Evolutionary conservation across 2,113 vertebrate genomes (phyloP), one percentile per base, ranked within the genome.

Genomic region (Rafetus swinhoei): DNA sequence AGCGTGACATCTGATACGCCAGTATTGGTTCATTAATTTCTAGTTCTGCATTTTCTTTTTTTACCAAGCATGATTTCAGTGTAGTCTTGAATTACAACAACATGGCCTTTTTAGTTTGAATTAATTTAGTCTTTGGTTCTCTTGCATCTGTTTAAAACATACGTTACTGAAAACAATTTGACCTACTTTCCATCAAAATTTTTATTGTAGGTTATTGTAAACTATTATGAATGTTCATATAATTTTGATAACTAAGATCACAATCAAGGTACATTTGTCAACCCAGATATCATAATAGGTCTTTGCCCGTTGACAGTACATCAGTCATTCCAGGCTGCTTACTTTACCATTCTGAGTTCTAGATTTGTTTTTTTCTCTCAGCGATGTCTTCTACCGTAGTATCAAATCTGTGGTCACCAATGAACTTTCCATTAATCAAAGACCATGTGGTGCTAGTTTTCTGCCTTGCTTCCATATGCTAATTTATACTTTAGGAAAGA

Each of bases 391-490:
- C 81, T 54, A 11, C 88, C 77, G 82, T 55, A 84, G 25, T 60
- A 84, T 0, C 0, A 5, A 86, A 93, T 87, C 91, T 90, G n/a
- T 77, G 1, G 24, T 57, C n/a, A 29, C 39, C 79, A 94, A 81
- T 92, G 85, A 9, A 1, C 35, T 92, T 74, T 80, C 84, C 88
- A 92, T 39, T 8, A 27, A 86, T 82, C 80, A 93, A 84, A 25
- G n/a, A 80, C 52, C 60, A 12, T 35, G 39, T 32, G 69, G 79
- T 79, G 77, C 87, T 81, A 69, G 29, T 88, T 95, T 87, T 72
- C 76, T 83, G 89, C 87, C 86, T 96, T 74, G 54, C 53, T 92
- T 62, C 87, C 87, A 94, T 93, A 89, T 92, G 94, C 84, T 83
- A 13, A 82, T 7, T 2, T 69, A 57, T 84, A 79, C 56, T 92